phyloP scores from a whole-genome alignment of 1,140 invertebrate species.

The Temnothorax nylanderi region DNA sequence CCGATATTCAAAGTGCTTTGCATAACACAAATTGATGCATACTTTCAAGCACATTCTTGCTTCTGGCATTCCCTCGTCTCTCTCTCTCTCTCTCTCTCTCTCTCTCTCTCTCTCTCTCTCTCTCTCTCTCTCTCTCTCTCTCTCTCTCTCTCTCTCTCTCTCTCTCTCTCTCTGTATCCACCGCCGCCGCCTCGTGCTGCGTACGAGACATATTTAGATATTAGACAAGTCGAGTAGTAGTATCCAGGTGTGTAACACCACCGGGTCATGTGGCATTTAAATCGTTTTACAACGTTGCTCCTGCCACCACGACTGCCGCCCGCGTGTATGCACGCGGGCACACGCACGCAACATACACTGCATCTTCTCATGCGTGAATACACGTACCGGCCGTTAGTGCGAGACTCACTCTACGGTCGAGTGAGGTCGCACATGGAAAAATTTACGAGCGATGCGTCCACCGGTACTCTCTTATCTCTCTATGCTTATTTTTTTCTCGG shows the following conservation, averaged over 20 bases:
- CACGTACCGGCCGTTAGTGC: background rate
- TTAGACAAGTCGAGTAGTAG: conserved; percentile 56
- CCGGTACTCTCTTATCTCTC: conserved; percentile 32
- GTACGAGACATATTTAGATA: conserved; percentile 46
- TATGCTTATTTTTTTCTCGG: background rate
- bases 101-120: background rate
- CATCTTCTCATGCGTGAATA: conserved; percentile 27
- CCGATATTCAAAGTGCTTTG: conserved; percentile 8
- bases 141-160: background rate
- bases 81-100: background rate
- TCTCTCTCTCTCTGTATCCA: conserved; percentile 3
- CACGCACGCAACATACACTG: background rate
- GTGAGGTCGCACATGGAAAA: conserved; percentile 31
- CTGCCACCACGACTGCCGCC: conserved; percentile 37
- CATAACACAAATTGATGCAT: conserved; percentile 43
- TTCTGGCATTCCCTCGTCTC: conserved; percentile 12
- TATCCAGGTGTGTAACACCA: conserved; percentile 71
- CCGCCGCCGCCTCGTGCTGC: conserved; percentile 20
- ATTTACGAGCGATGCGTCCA: conserved; percentile 28
- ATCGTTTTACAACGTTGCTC: conserved; percentile 69
- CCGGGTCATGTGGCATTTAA: conserved; percentile 69
- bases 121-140: background rate
- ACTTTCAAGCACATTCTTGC: conserved; percentile 43
- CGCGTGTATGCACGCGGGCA: conserved; percentile 4
- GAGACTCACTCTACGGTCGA: conserved; percentile 24